phyloP scores from a whole-genome alignment of 1,140 invertebrate genomes.

The Himalopsyche phryganea region DNA sequence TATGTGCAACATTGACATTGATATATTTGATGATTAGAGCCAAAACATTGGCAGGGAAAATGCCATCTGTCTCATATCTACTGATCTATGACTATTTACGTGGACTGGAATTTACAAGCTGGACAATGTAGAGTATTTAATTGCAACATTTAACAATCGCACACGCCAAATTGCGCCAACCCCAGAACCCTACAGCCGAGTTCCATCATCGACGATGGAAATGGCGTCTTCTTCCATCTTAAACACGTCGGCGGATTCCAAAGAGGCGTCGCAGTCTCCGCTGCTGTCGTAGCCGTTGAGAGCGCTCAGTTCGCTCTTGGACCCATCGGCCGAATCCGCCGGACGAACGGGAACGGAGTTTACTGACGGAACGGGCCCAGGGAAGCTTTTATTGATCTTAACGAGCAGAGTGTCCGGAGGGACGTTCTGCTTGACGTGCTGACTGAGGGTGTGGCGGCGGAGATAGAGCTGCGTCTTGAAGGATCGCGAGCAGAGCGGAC shows the following conservation, averaged over 20 bases:
- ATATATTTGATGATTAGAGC: too few species aligned
- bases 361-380: constrained; percentile 53
- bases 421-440: constrained; percentile 34
- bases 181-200: too few species aligned
- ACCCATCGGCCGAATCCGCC: neutral
- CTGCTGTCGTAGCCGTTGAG: constrained; percentile 16
- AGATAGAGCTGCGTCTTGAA: constrained; percentile 78
- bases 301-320: constrained; percentile 7
- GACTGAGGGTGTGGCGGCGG: constrained; percentile 60
- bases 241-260: constrained; percentile 11
- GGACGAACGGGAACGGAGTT: constrained; percentile 39
- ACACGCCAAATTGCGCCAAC: too few species aligned
- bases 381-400: too few species aligned
- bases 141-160: too few species aligned
- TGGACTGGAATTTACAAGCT: too few species aligned
- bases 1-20: too few species aligned
- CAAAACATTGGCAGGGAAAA: too few species aligned
- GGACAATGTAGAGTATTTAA: too few species aligned
- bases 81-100: too few species aligned
- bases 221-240: constrained; percentile 11
- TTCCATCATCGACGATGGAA: too few species aligned
- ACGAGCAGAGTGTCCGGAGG: constrained; percentile 15
- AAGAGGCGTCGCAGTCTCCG: constrained; percentile 11
- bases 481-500: constrained; percentile 68
- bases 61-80: too few species aligned